Evolutionary conservation across 2,888 invertebrate species (phyloP).

Genomic region (Sturmia bella): DNA sequence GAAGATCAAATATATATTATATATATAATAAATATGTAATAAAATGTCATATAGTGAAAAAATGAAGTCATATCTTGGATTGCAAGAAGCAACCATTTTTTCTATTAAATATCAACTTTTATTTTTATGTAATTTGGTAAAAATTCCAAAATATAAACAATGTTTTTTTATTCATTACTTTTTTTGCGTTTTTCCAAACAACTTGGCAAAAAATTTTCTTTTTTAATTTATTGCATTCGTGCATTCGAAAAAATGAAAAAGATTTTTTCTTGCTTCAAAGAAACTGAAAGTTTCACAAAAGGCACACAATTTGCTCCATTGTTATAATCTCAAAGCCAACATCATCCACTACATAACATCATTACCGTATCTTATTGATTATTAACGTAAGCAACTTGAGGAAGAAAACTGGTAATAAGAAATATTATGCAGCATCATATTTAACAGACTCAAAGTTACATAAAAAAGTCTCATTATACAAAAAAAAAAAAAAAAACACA

Average conservation of each 20-base stretch:
- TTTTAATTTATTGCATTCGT: conserved; percentile 59
- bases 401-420: conserved; percentile 35
- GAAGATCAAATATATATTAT: no score
- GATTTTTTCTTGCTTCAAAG: conserved; percentile 29
- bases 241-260: conserved; percentile 48
- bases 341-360: conserved; percentile 60
- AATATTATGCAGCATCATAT: conserved; percentile 57
- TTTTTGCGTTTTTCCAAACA: conserved; percentile 23
- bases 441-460: conserved; percentile 49
- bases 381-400: conserved; percentile 54
- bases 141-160: conserved; percentile 4
- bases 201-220: conserved; percentile 28
- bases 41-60: no score
- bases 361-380: conserved; percentile 69
- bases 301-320: conserved; percentile 46
- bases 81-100: no score
- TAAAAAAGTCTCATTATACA: conserved; percentile 43
- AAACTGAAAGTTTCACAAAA: conserved; percentile 60
- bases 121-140: no score
- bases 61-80: no score
- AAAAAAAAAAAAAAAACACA: no score
- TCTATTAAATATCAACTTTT: no score
- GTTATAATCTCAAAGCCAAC: conserved; percentile 65
- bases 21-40: no score
- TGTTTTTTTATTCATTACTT: background rate